Conservation (phyloP, 2,888 invertebrate genomes). For the Noctua comes region DNA sequence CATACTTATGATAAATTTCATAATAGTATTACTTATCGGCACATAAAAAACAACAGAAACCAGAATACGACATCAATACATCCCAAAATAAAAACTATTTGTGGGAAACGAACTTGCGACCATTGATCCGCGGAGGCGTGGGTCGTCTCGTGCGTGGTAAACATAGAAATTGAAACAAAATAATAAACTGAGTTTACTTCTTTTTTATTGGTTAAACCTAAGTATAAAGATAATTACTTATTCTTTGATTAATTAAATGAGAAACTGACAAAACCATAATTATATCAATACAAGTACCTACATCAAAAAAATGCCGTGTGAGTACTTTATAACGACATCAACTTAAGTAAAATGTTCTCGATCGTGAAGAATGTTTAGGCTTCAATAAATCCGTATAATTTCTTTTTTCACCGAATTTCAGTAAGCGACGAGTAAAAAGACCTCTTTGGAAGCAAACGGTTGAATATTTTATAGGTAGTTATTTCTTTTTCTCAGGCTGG, state of each 20-base stretch:
- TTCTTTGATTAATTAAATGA: not conserved
- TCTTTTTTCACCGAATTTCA: constrained; percentile 30
- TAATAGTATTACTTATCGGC: not conserved
- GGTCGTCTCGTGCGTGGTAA: not conserved
- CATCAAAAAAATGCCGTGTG: not conserved
- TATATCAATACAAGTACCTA: not conserved
- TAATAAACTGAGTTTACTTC: not conserved
- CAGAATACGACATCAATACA: no score
- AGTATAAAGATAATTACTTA: not conserved
- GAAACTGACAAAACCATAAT: constrained; percentile 14
- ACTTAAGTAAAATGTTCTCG: constrained; percentile 2
- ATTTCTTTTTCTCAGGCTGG: constrained; percentile 17
- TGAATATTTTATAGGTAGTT: constrained; percentile 47
- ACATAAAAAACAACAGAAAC: not conserved
- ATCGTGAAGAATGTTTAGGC: constrained; percentile 40
- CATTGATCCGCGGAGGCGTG: not conserved
- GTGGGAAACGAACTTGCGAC: not conserved
- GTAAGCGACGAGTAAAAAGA: constrained; percentile 47
- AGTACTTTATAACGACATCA: constrained; percentile 11
- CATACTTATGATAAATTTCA: not conserved
- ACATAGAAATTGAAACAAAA: not conserved
- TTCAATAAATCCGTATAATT: constrained; percentile 43
- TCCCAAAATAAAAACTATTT: not conserved
- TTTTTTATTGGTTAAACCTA: not conserved
- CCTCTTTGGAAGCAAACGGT: constrained; percentile 10